Evolutionary conservation across 2,113 vertebrate species (phyloP).

Genomic region (Tragelaphus strepsiceros): DNA sequence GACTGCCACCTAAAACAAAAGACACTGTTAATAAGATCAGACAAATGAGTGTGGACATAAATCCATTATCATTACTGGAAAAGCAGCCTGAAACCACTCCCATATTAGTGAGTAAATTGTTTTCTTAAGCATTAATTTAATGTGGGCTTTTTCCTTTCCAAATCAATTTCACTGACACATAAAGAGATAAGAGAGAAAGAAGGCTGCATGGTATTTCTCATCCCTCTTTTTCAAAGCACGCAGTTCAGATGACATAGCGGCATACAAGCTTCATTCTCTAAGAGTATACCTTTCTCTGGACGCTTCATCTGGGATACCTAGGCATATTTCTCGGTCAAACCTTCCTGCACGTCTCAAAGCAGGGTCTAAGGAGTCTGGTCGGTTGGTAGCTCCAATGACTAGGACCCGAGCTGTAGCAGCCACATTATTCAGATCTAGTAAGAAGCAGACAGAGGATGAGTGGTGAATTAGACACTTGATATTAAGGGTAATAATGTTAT

Average conservation of each 20-base stretch:
- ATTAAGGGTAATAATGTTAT: neutral
- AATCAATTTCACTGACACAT: neutral
- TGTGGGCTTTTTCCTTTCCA: neutral
- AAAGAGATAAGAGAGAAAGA: neutral
- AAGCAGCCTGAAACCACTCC: neutral
- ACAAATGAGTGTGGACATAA: neutral
- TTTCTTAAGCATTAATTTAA: neutral
- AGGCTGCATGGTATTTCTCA: neutral
- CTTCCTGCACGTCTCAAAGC: slow-evolving; percentile 94
- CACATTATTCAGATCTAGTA: slow-evolving; percentile 88
- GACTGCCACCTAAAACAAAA: neutral
- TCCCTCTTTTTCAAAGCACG: neutral
- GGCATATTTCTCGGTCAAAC: slow-evolving; percentile 95
- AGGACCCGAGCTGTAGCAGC: slow-evolving; percentile 86
- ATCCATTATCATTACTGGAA: neutral
- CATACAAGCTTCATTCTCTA: neutral
- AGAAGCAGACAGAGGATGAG: slow-evolving; percentile 33
- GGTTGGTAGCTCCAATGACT: slow-evolving; percentile 96
- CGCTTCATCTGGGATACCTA: slow-evolving; percentile 94
- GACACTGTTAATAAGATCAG: neutral
- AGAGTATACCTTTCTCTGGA: slow-evolving; percentile 87
- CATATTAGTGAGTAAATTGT: neutral
- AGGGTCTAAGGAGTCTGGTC: slow-evolving; percentile 94
- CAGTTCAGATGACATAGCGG: neutral
- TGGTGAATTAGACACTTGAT: neutral